phyloP scores from a whole-genome alignment of 1,140 invertebrate genomes.

The Platorchestia sp. region DNA sequence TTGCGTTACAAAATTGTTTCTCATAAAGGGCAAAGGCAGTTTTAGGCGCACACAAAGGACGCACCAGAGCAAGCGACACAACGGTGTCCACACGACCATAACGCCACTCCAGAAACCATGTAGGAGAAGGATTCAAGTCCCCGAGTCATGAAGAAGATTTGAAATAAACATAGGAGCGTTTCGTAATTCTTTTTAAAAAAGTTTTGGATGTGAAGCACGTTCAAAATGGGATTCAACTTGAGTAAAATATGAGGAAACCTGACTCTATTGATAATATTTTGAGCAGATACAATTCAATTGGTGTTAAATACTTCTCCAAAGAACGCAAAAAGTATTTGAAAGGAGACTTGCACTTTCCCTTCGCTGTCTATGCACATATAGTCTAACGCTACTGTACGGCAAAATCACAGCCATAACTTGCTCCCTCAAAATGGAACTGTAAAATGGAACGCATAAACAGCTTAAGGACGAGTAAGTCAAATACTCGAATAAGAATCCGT shows the following conservation, averaged over 20 bases:
- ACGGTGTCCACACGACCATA: not conserved
- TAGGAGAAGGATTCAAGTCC: not conserved
- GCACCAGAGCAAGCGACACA: not conserved
- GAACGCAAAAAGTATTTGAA: not conserved
- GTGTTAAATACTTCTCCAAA: not conserved
- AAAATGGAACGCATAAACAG: not conserved
- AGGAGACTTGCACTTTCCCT: too few species aligned
- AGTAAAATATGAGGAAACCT: not conserved
- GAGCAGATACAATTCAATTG: not conserved
- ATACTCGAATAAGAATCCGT: not conserved
- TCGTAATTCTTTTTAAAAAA: not conserved
- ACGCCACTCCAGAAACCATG: not conserved
- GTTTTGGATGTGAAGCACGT: not conserved
- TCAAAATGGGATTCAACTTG: not conserved
- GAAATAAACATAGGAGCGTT: not conserved
- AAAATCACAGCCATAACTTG: not conserved
- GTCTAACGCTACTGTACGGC: too few species aligned
- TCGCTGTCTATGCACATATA: too few species aligned
- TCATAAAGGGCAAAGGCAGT: not conserved
- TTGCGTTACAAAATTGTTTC: not conserved
- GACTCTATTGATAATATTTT: not conserved
- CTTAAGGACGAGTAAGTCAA: not conserved
- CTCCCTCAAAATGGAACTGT: not conserved
- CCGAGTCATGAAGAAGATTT: not conserved
- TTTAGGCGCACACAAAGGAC: not conserved